Percentiles rank a stretch among this genome's conserved stretches.
Evolutionary conservation across 2,888 invertebrate genomes (phyloP).

Genomic region (Tuta absoluta): DNA sequence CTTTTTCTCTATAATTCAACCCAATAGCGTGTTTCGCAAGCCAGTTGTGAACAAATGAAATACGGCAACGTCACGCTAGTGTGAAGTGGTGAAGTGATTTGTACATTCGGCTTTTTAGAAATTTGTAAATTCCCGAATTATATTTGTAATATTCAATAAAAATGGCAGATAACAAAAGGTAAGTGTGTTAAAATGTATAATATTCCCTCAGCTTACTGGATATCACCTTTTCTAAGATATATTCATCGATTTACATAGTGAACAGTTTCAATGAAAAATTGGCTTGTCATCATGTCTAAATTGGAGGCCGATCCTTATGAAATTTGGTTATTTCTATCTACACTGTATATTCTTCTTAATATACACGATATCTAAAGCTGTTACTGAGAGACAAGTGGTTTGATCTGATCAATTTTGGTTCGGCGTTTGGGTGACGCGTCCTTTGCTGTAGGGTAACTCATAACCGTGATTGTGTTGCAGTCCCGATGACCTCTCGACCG

Average conservation of each 20-base stretch:
- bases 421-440: slow-evolving; percentile 33
- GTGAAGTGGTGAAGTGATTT: slow-evolving; percentile 62
- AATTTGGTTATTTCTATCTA: slow-evolving; percentile 43
- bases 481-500: slow-evolving; percentile 96
- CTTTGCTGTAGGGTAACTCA: slow-evolving; percentile 34
- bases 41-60: slow-evolving; percentile 78
- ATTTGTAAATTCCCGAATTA: slow-evolving; percentile 61
- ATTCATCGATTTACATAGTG: slow-evolving; percentile 43
- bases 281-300: slow-evolving; percentile 80
- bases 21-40: background rate
- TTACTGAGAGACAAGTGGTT: slow-evolving; percentile 2
- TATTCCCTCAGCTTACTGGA: slow-evolving; percentile 25
- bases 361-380: background rate
- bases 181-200: slow-evolving; percentile 45
- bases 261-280: slow-evolving; percentile 66
- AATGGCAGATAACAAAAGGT: slow-evolving; percentile 83
- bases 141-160: slow-evolving; percentile 60
- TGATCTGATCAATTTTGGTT: slow-evolving; percentile 13
- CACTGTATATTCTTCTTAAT: background rate
- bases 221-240: slow-evolving; percentile 27
- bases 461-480: slow-evolving; percentile 64
- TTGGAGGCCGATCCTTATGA: slow-evolving; percentile 34
- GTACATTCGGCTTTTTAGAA: slow-evolving; percentile 66
- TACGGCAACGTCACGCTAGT: slow-evolving; percentile 80
- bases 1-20: background rate